Percentiles rank a stretch among this genome's conserved stretches.
phyloP scores from a whole-genome alignment of 2,797 vertebrate species.

The Pipistrellus kuhlii region DNA sequence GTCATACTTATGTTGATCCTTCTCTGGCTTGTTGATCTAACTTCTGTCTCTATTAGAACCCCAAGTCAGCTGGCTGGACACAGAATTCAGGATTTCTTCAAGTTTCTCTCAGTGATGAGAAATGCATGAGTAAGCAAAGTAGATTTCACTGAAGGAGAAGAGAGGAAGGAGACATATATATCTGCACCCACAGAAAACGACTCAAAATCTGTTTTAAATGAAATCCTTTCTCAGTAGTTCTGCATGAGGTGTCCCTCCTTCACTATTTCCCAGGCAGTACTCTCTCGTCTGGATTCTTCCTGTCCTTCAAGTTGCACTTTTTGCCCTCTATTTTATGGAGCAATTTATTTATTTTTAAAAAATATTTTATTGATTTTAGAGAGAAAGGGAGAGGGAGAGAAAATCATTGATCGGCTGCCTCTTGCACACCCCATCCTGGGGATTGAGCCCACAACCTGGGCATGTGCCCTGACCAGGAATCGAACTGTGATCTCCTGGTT shows the following conservation, averaged over 20 bases:
- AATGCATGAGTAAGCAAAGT: background rate
- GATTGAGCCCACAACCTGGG: too few relatives aligned
- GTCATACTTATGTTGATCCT: background rate
- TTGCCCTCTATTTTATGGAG: background rate
- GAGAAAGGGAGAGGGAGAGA: too few relatives aligned
- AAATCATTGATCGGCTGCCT: too few relatives aligned
- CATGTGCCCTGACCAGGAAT: too few relatives aligned
- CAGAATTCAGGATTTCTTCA: slow-evolving; percentile 43
- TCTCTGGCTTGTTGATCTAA: slow-evolving; percentile 23
- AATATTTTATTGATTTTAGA: too few relatives aligned
- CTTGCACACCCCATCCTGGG: too few relatives aligned
- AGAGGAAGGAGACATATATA: background rate
- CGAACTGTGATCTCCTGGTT: too few relatives aligned
- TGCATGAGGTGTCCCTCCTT: background rate
- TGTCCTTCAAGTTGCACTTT: background rate
- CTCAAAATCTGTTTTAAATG: background rate
- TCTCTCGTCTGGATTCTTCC: background rate
- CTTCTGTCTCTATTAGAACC: slow-evolving; percentile 25
- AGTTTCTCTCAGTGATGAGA: slow-evolving; percentile 1
- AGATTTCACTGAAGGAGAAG: slow-evolving; percentile 32
- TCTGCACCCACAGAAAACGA: background rate
- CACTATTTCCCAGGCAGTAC: background rate
- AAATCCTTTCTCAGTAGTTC: background rate
- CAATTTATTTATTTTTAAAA: background rate
- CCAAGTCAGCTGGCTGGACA: slow-evolving; percentile 2